phyloP scores from a whole-genome alignment of 2,888 invertebrate species.

The Brachyptera putata region DNA sequence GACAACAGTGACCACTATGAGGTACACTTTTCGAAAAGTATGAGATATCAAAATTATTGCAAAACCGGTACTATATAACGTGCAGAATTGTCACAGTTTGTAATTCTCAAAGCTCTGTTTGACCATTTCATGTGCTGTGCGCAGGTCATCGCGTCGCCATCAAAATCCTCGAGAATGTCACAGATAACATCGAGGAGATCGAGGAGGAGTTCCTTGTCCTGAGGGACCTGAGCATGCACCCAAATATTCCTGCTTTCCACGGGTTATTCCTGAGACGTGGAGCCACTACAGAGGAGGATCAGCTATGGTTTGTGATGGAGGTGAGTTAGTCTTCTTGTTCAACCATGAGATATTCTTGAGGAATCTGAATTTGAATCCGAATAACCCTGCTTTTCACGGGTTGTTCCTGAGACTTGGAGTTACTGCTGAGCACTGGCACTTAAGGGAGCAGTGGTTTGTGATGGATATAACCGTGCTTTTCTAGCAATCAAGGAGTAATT shows the following conservation, averaged over 20 bases:
- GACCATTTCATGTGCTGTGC: constrained; percentile 50
- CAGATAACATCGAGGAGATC: constrained; percentile 77
- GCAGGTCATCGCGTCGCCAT: constrained; percentile 58
- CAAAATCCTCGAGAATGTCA: constrained; percentile 73
- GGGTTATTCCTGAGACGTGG: constrained; percentile 67
- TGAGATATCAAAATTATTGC: too few species aligned
- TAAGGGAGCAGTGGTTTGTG: too few species aligned
- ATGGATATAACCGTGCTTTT: too few species aligned
- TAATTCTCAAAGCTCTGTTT: too few species aligned
- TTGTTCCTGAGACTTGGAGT: constrained; percentile 62
- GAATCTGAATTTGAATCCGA: constrained; percentile 68
- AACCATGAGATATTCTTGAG: constrained; percentile 54
- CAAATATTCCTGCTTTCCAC: constrained; percentile 70
- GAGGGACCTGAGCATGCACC: constrained; percentile 66
- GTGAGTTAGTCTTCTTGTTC: too few species aligned
- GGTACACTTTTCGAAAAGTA: too few species aligned
- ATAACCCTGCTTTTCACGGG: constrained; percentile 71
- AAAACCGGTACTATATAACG: too few species aligned
- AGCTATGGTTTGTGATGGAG: constrained; percentile 83
- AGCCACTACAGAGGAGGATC: constrained; percentile 61
- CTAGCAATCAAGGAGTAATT: too few species aligned
- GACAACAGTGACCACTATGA: too few species aligned
- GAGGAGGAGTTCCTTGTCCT: constrained; percentile 75
- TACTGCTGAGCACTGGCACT: too few species aligned
- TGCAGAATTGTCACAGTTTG: too few species aligned